Conservation (phyloP, 2,113 vertebrate species). For the Myrmecobius fasciatus region DNA sequence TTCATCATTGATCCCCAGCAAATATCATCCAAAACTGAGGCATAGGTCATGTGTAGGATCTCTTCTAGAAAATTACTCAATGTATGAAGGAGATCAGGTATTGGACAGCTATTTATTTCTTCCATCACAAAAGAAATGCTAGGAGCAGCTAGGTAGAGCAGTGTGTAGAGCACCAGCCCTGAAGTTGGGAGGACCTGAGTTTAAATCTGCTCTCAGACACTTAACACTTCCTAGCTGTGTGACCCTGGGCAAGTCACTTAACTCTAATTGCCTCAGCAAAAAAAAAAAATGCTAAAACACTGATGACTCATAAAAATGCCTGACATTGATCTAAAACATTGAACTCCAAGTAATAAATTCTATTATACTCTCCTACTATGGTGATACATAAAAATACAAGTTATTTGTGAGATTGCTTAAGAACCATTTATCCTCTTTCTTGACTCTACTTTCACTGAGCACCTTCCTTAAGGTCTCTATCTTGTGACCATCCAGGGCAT, state of each 20-base stretch:
- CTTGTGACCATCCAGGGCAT: background rate
- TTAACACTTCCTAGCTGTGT: too few species aligned
- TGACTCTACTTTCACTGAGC: background rate
- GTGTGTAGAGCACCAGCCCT: too few species aligned
- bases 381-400: background rate
- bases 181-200: too few species aligned
- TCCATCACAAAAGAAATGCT: background rate
- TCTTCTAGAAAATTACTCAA: background rate
- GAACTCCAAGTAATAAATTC: background rate
- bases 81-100: background rate
- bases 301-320: background rate
- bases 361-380: background rate
- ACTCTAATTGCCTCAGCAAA: too few species aligned
- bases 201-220: too few species aligned
- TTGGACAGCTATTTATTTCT: background rate
- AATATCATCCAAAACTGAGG: background rate
- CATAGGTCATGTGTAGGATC: background rate
- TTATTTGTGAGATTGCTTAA: background rate
- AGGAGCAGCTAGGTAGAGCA: too few species aligned
- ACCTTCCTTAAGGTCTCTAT: background rate
- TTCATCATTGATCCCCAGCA: background rate
- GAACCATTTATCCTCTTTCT: background rate
- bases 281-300: background rate
- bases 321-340: background rate
- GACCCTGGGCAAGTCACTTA: too few species aligned